These are phyloP conservation scores for Cantharis rustica DNA, from an alignment of 2,888 invertebrate species.

Conservation along the genomic window DNA sequence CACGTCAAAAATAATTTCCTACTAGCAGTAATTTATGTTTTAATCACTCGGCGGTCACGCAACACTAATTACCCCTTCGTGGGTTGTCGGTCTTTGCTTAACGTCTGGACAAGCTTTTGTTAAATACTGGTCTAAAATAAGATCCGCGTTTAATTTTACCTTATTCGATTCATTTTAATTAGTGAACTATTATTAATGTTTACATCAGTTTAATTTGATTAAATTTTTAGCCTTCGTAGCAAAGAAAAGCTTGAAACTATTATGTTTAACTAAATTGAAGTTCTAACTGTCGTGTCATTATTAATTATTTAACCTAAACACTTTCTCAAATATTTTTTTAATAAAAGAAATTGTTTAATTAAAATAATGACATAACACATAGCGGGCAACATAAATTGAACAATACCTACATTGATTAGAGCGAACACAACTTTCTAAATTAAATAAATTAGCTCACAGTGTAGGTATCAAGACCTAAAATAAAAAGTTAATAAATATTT, in stretches of 20 bases:
- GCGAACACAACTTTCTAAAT: background rate
- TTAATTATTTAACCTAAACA: background rate
- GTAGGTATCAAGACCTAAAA: background rate
- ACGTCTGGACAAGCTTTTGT: slow-evolving; percentile 39
- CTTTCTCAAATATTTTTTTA: background rate
- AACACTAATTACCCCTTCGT: slow-evolving; percentile 55
- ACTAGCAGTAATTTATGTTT: slow-evolving; percentile 55
- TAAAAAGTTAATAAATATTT: background rate
- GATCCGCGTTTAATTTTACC: slow-evolving; percentile 15
- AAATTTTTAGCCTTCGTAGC: background rate
- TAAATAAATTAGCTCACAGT: background rate
- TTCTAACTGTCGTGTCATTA: background rate
- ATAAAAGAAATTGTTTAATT: background rate
- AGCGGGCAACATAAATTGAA: background rate
- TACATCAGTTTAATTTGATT: background rate
- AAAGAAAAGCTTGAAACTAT: background rate
- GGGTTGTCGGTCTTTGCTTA: slow-evolving; percentile 47
- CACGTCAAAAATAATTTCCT: slow-evolving; percentile 54
- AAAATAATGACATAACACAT: background rate
- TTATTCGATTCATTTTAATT: slow-evolving; percentile 20
- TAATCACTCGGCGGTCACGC: slow-evolving; percentile 56
- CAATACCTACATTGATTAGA: background rate
- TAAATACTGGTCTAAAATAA: slow-evolving; percentile 36
- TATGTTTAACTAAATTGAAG: background rate
- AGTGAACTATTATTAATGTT: slow-evolving; percentile 10